Conservation (phyloP, 2,113 vertebrate species). For the cat (Felis catus) region DNA sequence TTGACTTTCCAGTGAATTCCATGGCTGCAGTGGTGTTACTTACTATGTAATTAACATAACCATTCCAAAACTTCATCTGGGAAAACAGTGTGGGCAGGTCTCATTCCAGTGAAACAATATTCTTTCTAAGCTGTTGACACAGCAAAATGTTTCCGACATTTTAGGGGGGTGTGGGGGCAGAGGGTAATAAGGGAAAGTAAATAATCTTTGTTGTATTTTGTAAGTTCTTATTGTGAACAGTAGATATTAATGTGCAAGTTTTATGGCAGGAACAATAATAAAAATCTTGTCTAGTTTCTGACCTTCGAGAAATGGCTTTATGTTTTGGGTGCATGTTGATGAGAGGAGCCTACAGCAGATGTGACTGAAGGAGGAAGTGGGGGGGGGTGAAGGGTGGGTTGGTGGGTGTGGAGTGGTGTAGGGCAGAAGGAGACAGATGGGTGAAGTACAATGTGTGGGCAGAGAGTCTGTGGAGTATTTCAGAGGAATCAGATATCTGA, state of each 20-base stretch:
- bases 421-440: background rate
- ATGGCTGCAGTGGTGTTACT: background rate
- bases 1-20: slow-evolving; percentile 41
- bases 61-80: slow-evolving; percentile 48
- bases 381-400: background rate
- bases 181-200: background rate
- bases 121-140: slow-evolving; percentile 56
- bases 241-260: background rate
- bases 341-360: background rate
- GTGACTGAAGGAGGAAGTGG: background rate
- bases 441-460: background rate
- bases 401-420: background rate
- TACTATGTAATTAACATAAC: slow-evolving; percentile 49
- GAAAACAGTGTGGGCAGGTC: slow-evolving; percentile 62
- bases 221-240: background rate
- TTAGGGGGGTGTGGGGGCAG: background rate
- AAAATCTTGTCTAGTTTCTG: slow-evolving; percentile 40
- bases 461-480: background rate
- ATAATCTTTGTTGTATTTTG: slow-evolving; percentile 43
- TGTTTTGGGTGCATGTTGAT: background rate
- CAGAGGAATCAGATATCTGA: background rate
- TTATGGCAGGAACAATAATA: slow-evolving; percentile 47
- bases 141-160: slow-evolving; percentile 56
- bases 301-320: slow-evolving; percentile 41
- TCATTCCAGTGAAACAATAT: slow-evolving; percentile 76